Base-by-base conservation (phyloP, 2,113 vertebrate species). In the Pollimyrus isidori region DNA sequence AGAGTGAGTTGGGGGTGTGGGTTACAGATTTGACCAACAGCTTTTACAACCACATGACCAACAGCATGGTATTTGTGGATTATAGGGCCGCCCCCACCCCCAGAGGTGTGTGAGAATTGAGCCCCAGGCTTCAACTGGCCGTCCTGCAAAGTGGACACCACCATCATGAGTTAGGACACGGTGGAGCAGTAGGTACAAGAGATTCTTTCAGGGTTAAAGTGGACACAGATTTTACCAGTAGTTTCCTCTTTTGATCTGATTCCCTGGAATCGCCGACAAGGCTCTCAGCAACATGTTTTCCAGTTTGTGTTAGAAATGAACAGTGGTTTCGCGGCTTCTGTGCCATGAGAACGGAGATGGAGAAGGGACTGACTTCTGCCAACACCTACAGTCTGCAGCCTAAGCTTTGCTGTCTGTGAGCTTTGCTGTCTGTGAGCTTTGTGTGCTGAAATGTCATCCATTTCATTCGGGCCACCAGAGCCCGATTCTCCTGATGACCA, bases 41-140 rank as follows among this genome's bases (percentile, higher is more conserved):
- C 62, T 69, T 90, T 90, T 90, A 48, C 83, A 82, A 35, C 35
- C 42, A 21, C 89, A 46, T 42, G 50, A 39, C 39, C 86, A 53
- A 50, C 30, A 86, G 62, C 48, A 53, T 19, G 86, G 65, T 69
- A 23, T 13, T 15, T 23, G 26, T 2, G 35, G 46, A 84, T 46
- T n/a, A 23, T 21, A 84, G 49, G 86, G 53, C 48, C 3, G 4
- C 58, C 46, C 21, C 35, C 48, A 13, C 45, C 73, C 89, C 89
- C 89, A 56, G 58, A 26, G 73, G 46, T 35, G 56, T 30, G 85
- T 62, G 45, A 65, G 89, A 23, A 87, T 69, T 42, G 46, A 48
- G 62, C 35, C 62, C 85, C 1, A 35, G 39, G 80, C 86, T 87
- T 87, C 56, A 80, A 80, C 30, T 76, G 42, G 26, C 23, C 49